These are phyloP conservation scores for Watsonalla binaria DNA, from an alignment of 2,888 invertebrate species.

Conservation along the genomic window DNA sequence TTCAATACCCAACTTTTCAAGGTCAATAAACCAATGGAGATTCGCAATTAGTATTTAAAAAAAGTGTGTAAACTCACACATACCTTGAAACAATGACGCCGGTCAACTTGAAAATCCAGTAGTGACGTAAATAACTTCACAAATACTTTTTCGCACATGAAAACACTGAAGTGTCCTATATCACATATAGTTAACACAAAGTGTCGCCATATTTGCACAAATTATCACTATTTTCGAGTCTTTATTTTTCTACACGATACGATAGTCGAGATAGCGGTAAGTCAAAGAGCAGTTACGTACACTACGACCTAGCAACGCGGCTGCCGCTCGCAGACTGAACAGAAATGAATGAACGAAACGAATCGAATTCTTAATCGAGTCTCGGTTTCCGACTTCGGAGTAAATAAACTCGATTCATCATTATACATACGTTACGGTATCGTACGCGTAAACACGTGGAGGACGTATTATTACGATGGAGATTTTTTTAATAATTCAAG, in stretches of 20 bases:
- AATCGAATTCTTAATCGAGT: conserved; percentile 9
- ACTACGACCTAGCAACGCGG: conserved; percentile 26
- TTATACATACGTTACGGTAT: neutral
- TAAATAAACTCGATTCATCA: conserved; percentile 5
- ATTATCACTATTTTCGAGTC: conserved; percentile 43
- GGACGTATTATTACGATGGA: neutral
- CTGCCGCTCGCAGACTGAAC: conserved; percentile 54
- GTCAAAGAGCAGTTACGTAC: conserved; percentile 18
- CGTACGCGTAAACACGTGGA: conserved; percentile 7
- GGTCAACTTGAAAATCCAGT: conserved; percentile 52
- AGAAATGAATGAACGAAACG: conserved; percentile 21
- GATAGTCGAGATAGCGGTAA: conserved; percentile 39
- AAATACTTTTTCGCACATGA: conserved; percentile 30
- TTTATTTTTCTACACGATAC: conserved; percentile 26
- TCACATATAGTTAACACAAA: conserved; percentile 47
- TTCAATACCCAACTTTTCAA: neutral
- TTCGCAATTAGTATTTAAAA: neutral
- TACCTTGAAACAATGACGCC: conserved; percentile 35
- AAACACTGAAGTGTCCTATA: conserved; percentile 26
- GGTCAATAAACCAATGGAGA: neutral
- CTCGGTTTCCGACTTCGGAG: conserved; percentile 4
- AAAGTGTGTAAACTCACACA: conserved; percentile 14
- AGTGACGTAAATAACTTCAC: conserved; percentile 24
- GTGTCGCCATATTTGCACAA: conserved; percentile 44
- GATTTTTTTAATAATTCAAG: neutral